phyloP scores from a whole-genome alignment of 2,797 vertebrate genomes.

The Phrynocephalus forsythii region DNA sequence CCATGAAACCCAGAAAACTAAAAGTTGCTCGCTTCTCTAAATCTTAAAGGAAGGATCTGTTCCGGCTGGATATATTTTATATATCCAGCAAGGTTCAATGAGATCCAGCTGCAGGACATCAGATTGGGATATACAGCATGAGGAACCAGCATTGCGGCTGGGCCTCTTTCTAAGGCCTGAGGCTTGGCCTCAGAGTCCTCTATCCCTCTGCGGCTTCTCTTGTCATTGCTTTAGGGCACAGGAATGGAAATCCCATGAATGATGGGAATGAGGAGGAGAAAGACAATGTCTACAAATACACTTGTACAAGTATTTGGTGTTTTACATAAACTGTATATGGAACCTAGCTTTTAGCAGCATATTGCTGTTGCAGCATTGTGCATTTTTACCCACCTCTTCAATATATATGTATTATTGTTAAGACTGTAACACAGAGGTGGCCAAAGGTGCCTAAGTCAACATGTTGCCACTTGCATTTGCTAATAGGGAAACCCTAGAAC shows the following conservation, averaged over 20 bases:
- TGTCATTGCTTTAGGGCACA: not conserved
- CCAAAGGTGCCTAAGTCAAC: not conserved
- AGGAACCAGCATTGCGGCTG: not conserved
- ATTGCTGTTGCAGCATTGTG: too few relatives aligned
- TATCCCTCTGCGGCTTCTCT: not conserved
- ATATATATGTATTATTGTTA: not conserved
- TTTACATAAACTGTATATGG: too few relatives aligned
- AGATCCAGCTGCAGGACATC: slow-evolving; percentile 8
- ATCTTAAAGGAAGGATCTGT: slow-evolving; percentile 54
- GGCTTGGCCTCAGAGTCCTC: too few relatives aligned
- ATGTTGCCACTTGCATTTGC: not conserved
- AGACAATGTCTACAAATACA: too few relatives aligned
- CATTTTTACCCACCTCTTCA: too few relatives aligned
- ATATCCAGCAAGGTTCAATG: not conserved
- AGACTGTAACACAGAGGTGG: not conserved
- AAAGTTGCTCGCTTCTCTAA: slow-evolving; percentile 62
- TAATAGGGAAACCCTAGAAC: not conserved
- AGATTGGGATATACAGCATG: not conserved
- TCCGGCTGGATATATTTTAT: slow-evolving; percentile 26
- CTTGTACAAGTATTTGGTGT: too few relatives aligned
- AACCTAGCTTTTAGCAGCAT: too few relatives aligned
- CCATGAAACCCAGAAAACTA: slow-evolving; percentile 64
- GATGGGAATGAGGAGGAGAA: not conserved
- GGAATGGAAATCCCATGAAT: not conserved
- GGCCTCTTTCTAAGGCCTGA: not conserved